Evolutionary conservation across 1,140 invertebrate genomes (phyloP).

Genomic region (Drosophila bocqueti): DNA sequence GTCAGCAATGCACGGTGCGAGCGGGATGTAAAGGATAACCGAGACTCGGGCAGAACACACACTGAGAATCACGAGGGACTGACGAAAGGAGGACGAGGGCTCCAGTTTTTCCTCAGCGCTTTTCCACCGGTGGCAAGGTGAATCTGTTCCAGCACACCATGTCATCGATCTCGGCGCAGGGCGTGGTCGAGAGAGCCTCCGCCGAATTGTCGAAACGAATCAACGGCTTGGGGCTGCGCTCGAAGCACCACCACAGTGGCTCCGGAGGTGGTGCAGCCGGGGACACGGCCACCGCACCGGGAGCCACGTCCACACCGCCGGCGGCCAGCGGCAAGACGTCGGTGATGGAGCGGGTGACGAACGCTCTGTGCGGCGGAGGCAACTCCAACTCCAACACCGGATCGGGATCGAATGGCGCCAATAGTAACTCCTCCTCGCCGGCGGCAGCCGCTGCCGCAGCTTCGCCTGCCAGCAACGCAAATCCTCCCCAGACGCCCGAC

Average conservation of each 20-base stretch:
- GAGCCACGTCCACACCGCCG: constrained; percentile 29
- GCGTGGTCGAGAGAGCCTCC: constrained; percentile 93
- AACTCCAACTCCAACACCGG: constrained; percentile 79
- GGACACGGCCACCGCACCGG: constrained; percentile 52
- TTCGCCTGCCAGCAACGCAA: constrained; percentile 31
- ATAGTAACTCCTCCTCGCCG: constrained; percentile 32
- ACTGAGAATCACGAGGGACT: not conserved
- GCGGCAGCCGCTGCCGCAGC: constrained; percentile 12
- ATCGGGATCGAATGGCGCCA: constrained; percentile 39
- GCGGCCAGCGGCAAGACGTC: constrained; percentile 86
- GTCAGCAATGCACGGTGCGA: constrained; percentile 14
- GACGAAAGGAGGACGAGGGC: not conserved
- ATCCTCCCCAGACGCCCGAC: constrained; percentile 65
- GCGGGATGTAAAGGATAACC: constrained; percentile 42
- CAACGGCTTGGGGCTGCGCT: constrained; percentile 92
- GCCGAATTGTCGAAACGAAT: constrained; percentile 94
- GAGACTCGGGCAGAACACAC: not conserved
- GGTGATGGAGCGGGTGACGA: constrained; percentile 94
- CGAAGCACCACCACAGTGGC: constrained; percentile 87
- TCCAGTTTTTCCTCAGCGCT: constrained; percentile 17
- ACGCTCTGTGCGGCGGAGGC: constrained; percentile 90
- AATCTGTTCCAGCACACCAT: constrained; percentile 84
- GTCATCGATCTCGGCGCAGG: constrained; percentile 85
- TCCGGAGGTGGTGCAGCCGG: constrained; percentile 61
- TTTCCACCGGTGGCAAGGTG: constrained; percentile 71